A percentile compares a stretch with the other conserved stretches of the same genome.
phyloP scores from a whole-genome alignment of 2,888 invertebrate genomes.

The Apocheima hispidaria region DNA sequence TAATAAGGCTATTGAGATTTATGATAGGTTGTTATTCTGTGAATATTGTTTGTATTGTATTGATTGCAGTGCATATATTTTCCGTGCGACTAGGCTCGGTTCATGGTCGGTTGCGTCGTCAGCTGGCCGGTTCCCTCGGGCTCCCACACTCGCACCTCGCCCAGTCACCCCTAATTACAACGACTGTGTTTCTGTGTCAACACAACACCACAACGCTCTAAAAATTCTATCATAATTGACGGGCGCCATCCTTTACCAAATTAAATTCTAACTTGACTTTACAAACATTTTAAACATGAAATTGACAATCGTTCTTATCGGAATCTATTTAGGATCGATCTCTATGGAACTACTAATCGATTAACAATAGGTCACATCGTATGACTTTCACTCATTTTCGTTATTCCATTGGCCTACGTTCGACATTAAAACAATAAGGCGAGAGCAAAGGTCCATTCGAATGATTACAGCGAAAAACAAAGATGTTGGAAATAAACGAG shows the following conservation, averaged over 20 bases:
- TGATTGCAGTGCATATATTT: constrained; percentile 56
- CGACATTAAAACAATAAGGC: constrained; percentile 76
- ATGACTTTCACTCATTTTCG: constrained; percentile 72
- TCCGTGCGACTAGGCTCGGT: constrained; percentile 61
- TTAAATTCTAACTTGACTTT: constrained; percentile 24
- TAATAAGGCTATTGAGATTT: constrained; percentile 42
- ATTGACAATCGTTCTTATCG: constrained; percentile 30
- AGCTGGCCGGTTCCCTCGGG: constrained; percentile 67
- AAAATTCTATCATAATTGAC: constrained; percentile 42
- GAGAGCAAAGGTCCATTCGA: constrained; percentile 77
- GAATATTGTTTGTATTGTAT: constrained; percentile 43
- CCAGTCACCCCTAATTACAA: constrained; percentile 69
- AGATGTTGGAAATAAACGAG: constrained; percentile 76
- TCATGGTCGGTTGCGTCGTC: constrained; percentile 62
- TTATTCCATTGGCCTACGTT: constrained; percentile 59
- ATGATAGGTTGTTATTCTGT: constrained; percentile 34
- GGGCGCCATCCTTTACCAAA: constrained; percentile 5
- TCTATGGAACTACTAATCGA: constrained; percentile 41
- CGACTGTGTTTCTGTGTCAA: constrained; percentile 75
- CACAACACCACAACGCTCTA: constrained; percentile 59
- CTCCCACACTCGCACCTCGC: constrained; percentile 59
- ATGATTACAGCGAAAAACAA: constrained; percentile 74
- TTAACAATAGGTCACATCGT: constrained; percentile 52
- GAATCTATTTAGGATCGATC: constrained; percentile 28
- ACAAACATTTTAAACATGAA: constrained; percentile 24